A percentile compares a stretch with the other conserved stretches of the same genome.
Evolutionary conservation across 2,113 vertebrate species (phyloP).

Genomic region (Bujurquina vittata): DNA sequence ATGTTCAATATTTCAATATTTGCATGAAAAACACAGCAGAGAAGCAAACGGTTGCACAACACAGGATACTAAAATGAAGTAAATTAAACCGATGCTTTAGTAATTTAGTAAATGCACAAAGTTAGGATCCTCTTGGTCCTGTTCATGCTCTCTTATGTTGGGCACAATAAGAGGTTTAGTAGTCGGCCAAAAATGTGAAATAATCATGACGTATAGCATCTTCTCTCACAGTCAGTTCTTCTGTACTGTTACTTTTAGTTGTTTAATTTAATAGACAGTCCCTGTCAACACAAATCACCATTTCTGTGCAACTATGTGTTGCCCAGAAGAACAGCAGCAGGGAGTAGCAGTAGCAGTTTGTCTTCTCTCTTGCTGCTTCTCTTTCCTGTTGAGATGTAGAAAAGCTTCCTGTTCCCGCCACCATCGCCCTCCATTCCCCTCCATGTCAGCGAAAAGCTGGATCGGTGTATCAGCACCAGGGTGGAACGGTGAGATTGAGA

Average conservation of each 20-base stretch:
- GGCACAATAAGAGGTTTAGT: no score
- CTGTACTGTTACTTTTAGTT: not conserved
- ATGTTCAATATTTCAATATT: no score
- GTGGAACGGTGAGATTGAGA: conserved; percentile 34
- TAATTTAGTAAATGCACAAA: no score
- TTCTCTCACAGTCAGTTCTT: not conserved
- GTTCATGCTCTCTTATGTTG: no score
- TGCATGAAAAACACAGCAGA: no score
- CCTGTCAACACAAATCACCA: not conserved
- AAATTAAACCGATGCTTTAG: no score
- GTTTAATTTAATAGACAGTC: not conserved
- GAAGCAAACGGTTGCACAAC: no score
- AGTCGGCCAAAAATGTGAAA: not conserved
- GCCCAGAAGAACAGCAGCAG: conserved; percentile 27
- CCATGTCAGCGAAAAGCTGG: conserved; percentile 48
- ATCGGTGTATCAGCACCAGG: conserved; percentile 52
- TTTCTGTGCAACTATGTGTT: conserved; percentile 6
- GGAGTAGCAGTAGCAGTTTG: not conserved
- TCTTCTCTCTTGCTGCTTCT: conserved; percentile 18
- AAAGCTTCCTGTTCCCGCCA: conserved; percentile 45
- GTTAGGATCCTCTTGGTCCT: no score
- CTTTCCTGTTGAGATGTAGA: conserved; percentile 49
- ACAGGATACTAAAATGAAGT: no score
- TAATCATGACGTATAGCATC: not conserved
- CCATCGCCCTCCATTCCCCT: conserved; percentile 15